phyloP scores from a whole-genome alignment of 2,888 invertebrate species.

The Heliconius charithonia region DNA sequence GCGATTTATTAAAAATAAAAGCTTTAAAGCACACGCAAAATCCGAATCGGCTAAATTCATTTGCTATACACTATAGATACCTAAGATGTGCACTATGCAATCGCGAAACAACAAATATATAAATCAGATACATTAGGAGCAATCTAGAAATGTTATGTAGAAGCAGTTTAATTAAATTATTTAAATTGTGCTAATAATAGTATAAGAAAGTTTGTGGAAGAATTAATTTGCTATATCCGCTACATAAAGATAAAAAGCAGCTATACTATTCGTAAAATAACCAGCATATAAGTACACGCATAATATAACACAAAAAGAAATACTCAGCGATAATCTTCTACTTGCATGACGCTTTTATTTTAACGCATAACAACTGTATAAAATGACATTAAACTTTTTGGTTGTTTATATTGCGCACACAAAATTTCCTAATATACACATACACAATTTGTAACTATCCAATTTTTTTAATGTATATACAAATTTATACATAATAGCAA shows the following conservation, averaged over 20 bases:
- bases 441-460: neutral
- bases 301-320: conserved; percentile 35
- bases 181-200: conserved; percentile 26
- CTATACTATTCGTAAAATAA: conserved; percentile 27
- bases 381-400: conserved; percentile 23
- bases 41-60: conserved; percentile 51
- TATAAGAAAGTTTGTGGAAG: conserved; percentile 20
- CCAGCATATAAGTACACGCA: conserved; percentile 18
- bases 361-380: conserved; percentile 51
- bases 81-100: conserved; percentile 51
- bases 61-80: conserved; percentile 47
- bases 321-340: conserved; percentile 30
- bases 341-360: conserved; percentile 58
- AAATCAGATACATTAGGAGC: conserved; percentile 44
- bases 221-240: conserved; percentile 19
- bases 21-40: conserved; percentile 61
- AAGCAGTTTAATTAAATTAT: conserved; percentile 23
- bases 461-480: neutral
- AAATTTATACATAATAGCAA: neutral
- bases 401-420: neutral
- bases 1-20: conserved; percentile 43
- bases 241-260: conserved; percentile 26
- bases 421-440: conserved; percentile 41
- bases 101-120: conserved; percentile 33
- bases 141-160: conserved; percentile 34